Conservation (phyloP, 2,797 vertebrate genomes). For the Xiphophorus birchmanni region DNA sequence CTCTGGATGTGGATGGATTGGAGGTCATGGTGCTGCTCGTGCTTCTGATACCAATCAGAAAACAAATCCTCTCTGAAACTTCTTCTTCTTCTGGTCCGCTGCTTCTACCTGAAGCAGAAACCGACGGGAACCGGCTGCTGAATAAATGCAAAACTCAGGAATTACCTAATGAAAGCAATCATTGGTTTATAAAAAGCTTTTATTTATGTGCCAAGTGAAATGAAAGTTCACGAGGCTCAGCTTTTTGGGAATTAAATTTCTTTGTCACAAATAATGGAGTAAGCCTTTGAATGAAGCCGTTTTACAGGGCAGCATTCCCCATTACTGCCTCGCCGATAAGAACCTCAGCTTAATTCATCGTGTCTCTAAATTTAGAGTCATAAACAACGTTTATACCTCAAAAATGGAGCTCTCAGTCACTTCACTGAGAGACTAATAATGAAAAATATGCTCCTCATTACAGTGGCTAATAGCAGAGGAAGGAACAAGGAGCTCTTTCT, state of each 20-base stretch:
- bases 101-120: neutral
- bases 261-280: conserved; percentile 3
- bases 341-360: neutral
- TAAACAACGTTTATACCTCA: neutral
- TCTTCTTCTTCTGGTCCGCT: neutral
- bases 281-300: neutral
- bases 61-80: conserved; percentile 11
- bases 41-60: conserved; percentile 13
- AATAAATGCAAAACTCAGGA: conserved; percentile 4
- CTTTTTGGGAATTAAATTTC: conserved; percentile 8
- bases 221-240: neutral
- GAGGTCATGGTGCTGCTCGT: conserved; percentile 3
- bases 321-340: neutral
- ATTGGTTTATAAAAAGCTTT: neutral
- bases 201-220: neutral
- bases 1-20: conserved; percentile 16
- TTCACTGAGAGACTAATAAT: conserved; percentile 17
- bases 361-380: conserved; percentile 2
- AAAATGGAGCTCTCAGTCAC: conserved; percentile 16
- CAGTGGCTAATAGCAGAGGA: conserved; percentile 2
- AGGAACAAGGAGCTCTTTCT: conserved; percentile 12
- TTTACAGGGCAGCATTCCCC: neutral
- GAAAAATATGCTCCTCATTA: conserved; percentile 14
- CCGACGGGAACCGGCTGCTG: neutral
- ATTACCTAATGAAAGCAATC: neutral